Evolutionary conservation across 2,113 vertebrate genomes (phyloP), one percentile per base, ranked within the genome.

Genomic region (Polypterus bichir): DNA sequence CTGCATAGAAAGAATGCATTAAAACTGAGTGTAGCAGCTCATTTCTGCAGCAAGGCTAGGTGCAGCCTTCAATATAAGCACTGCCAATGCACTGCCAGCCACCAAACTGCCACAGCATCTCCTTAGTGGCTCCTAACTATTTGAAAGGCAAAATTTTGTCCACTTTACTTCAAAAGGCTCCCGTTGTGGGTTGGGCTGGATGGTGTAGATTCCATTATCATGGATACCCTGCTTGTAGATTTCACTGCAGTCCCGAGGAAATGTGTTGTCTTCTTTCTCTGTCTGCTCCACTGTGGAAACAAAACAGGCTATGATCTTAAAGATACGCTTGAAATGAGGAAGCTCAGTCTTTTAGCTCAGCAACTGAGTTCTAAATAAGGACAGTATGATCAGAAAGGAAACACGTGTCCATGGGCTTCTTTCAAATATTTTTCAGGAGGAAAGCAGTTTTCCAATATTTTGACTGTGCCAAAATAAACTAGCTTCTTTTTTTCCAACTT

Each of bases 131-230:
- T 54, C 8, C 61, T 7, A 53, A 46, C 44, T n/a, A 11, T 46
- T 11, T 47, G 49, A 52, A 48, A 5, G 27, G 59, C 44, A 46
- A 10, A 5, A 63, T 61, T 65, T 68, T 65, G 69, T 70, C 47
- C 64, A 62, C 71, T 66, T 71, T 77, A 86, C 87, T 83, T 90
- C 86, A 54, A 88, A 65, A 3, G 82, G 79, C 4, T 78, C 81
- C 10, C 70, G 61, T 44, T 71, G 66, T 61, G 78, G 74, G 67
- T 85, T 81, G 47, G 86, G 88, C 59, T 89, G 88, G 65, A 88
- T 87, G 64, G 85, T 89, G 73, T 89, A 89, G 70, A 89, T 86
- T 57, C 86, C 88, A 46, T 81, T 83, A 63, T 89, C 88, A 76
- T 77, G 80, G 71, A 89, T 87, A 48, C 86, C 86, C 27, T 84